Evolutionary conservation across 2,113 vertebrate genomes (phyloP).

Genomic region (Dolichallabes microphthalmus): DNA sequence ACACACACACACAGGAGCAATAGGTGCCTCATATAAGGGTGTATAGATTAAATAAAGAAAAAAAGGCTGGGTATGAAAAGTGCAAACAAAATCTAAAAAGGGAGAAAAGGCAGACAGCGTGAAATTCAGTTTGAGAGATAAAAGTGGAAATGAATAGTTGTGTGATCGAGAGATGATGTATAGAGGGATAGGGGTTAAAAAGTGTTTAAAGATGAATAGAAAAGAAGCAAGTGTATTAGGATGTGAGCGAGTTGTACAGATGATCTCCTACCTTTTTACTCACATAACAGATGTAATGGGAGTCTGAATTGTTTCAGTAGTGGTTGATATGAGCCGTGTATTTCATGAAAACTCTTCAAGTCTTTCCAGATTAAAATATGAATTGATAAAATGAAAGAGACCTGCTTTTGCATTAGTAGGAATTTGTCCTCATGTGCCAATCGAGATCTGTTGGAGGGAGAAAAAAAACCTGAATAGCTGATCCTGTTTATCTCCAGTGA

Average conservation of each 20-base stretch:
- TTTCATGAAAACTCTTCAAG: background rate
- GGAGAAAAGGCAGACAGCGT: background rate
- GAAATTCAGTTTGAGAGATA: background rate
- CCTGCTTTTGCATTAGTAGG: background rate
- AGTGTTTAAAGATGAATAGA: background rate
- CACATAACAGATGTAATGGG: background rate
- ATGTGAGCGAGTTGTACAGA: background rate
- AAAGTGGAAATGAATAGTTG: background rate
- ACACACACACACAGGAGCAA: background rate
- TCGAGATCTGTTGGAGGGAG: too few relatives aligned
- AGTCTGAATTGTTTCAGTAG: background rate
- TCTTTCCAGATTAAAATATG: background rate
- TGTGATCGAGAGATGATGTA: background rate
- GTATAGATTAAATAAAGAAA: background rate
- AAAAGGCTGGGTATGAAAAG: background rate
- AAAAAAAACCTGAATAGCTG: background rate
- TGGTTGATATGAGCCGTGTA: background rate
- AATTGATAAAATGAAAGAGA: background rate
- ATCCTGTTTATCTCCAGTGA: background rate
- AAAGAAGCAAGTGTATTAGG: background rate
- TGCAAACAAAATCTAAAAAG: background rate
- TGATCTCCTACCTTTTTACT: background rate
- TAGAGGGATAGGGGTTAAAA: background rate
- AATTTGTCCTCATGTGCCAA: background rate
- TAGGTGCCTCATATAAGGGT: background rate